Evolutionary conservation across 1,140 invertebrate genomes (phyloP).

Genomic region (Drosophila fuyamai): DNA sequence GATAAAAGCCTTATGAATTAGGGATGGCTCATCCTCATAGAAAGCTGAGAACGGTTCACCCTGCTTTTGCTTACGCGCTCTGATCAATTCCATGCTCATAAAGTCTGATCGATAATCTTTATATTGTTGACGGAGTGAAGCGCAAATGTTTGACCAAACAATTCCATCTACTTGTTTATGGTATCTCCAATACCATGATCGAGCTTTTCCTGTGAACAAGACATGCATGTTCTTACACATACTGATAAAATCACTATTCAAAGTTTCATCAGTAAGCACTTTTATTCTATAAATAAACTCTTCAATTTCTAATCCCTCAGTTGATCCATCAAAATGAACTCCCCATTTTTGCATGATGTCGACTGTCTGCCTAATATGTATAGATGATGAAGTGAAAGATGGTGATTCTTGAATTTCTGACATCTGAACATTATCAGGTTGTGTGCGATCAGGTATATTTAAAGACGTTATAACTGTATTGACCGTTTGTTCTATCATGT

Average conservation of each 20-base stretch:
- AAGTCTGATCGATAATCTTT: conserved; percentile 20
- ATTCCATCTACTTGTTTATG: too few species aligned
- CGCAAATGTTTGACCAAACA: conserved; percentile 13
- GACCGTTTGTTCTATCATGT: conserved; percentile 1
- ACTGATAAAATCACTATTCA: too few species aligned
- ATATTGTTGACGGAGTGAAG: conserved; percentile 22
- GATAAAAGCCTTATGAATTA: too few species aligned
- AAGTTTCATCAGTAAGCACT: too few species aligned
- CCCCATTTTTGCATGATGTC: conserved; percentile 12
- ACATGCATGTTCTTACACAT: too few species aligned
- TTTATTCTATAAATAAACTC: neutral
- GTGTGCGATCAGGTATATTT: neutral
- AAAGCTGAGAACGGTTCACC: too few species aligned
- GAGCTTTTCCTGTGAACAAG: too few species aligned
- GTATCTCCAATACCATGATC: too few species aligned
- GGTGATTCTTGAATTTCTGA: neutral
- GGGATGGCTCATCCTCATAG: too few species aligned
- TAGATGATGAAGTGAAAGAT: neutral
- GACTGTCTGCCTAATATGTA: neutral
- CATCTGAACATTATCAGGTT: neutral
- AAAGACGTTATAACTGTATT: too few species aligned
- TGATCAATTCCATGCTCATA: conserved; percentile 14
- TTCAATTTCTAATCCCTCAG: conserved; percentile 1
- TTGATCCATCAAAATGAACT: conserved; percentile 5
- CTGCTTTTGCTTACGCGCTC: conserved; percentile 14